phyloP scores from a whole-genome alignment of 30 jellyfish, hydroid and myxozoan genomes.

The Cassiopea xamachana region DNA sequence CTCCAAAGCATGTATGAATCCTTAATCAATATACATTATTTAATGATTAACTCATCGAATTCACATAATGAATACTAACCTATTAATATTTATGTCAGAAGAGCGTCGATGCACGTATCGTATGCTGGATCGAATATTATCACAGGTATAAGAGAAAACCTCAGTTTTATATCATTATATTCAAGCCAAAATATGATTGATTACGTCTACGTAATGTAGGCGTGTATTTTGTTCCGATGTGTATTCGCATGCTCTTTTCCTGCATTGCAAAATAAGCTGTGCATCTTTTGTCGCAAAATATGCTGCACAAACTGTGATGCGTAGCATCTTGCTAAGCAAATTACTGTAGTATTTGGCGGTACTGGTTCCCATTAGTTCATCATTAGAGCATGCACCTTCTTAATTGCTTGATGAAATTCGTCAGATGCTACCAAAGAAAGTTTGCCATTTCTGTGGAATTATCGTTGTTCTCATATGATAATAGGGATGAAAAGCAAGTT shows the following conservation, averaged over 20 bases:
- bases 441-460: too few species aligned
- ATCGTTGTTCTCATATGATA: too few species aligned
- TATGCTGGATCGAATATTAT: neutral
- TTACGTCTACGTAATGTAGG: neutral
- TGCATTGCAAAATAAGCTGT: neutral
- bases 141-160: neutral
- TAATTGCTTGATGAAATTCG: too few species aligned
- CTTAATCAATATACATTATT: slow-evolving; percentile 19
- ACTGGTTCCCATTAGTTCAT: too few species aligned
- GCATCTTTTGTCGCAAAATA: too few species aligned
- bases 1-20: neutral
- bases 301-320: too few species aligned
- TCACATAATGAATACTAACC: neutral
- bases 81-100: neutral
- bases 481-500: too few species aligned
- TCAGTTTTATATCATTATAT: neutral
- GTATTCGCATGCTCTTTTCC: slow-evolving; percentile 16
- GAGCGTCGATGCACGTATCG: slow-evolving; percentile 15
- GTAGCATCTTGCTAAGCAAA: too few species aligned
- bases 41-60: slow-evolving; percentile 9
- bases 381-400: too few species aligned
- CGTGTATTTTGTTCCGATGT: slow-evolving; percentile 14
- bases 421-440: too few species aligned
- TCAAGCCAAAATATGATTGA: neutral
- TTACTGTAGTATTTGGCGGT: too few species aligned